Percentiles rank a stretch among this genome's conserved stretches.
Conservation (phyloP, 2,797 vertebrate genomes). For the Clamator glandarius region DNA sequence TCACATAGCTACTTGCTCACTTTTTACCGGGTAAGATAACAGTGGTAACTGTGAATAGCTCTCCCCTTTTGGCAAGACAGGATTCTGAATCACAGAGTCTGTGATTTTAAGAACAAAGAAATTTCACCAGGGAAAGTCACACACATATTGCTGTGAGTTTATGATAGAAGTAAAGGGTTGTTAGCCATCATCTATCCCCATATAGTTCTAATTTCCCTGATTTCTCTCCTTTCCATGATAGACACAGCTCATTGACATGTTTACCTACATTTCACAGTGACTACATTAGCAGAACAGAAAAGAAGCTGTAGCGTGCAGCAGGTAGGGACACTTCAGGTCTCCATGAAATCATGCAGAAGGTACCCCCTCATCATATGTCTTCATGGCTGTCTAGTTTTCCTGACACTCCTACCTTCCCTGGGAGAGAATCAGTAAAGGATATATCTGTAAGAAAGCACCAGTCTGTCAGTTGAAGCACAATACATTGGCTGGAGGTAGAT, state of each 20-base stretch:
- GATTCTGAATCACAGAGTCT: not conserved
- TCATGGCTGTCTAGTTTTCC: not conserved
- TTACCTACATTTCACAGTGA: not conserved
- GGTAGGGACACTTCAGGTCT: not conserved
- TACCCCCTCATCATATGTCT: not conserved
- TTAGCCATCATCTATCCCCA: not conserved
- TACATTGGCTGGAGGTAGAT: not conserved
- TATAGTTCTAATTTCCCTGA: not conserved
- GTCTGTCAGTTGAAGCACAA: not conserved
- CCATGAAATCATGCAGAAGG: not conserved
- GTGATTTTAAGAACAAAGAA: not conserved
- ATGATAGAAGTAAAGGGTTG: fast-evolving
- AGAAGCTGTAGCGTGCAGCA: not conserved
- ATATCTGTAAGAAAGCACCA: not conserved
- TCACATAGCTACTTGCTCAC: too few relatives aligned
- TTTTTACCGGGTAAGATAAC: too few relatives aligned
- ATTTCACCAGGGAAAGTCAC: not conserved
- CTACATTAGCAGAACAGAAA: not conserved
- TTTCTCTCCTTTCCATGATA: not conserved
- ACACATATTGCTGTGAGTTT: not conserved
- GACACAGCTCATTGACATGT: not conserved
- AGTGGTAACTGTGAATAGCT: not conserved
- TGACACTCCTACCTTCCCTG: not conserved
- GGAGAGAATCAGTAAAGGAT: not conserved
- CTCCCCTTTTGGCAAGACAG: not conserved